Evolutionary conservation across 2,797 vertebrate genomes (phyloP), one percentile per base, ranked within the genome.

Genomic region (Centropyge bicolor): DNA sequence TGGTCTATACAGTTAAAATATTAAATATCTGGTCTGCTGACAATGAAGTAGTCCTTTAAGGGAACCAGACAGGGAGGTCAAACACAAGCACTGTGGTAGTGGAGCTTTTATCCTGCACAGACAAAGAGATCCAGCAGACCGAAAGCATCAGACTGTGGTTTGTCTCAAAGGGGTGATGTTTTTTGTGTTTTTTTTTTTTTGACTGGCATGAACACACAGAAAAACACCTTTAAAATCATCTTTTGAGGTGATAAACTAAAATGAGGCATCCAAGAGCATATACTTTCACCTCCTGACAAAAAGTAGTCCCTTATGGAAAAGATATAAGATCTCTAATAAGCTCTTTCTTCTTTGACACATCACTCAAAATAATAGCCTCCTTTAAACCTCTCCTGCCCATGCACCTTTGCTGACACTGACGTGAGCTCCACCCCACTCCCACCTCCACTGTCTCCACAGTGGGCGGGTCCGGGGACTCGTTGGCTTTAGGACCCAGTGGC

Each of bases 401-500:
- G 10, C 2, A 49, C n/a, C 82, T 82, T 85, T 69, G 54, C 48
- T 8, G 49, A 63, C 43, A 19, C 63, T 62, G 80, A 31, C 14
- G 40, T 27, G 38, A 78, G 75, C 87, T 79, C 86, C 87, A 51
- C 74, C 81, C 83, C 86, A 45, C 62, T 38, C 70, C 63, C 80
- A 51, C 64, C 79, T 74, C 0, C 48, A 56, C 48, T 17, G 0
- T 59, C 49, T 40, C 83, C 66, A 61, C 71, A 13, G 90, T 92
- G 90, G 90, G 88, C 91, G 91, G 80, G 81, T 85, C 85, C 72
- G 8, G 55, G 55, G 1, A 19, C 65, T 51, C 69, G 85, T 85
- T 81, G 88, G 96, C 97, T 96, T 95, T 99, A 98, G 98, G 98
- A 99, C 98, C 98, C 97, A 96, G 97, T 94, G 95, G 97, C 93